Evolutionary conservation across 2,888 invertebrate species (phyloP), one percentile per base, ranked within the genome.

Genomic region (Meghimatium bilineatum): DNA sequence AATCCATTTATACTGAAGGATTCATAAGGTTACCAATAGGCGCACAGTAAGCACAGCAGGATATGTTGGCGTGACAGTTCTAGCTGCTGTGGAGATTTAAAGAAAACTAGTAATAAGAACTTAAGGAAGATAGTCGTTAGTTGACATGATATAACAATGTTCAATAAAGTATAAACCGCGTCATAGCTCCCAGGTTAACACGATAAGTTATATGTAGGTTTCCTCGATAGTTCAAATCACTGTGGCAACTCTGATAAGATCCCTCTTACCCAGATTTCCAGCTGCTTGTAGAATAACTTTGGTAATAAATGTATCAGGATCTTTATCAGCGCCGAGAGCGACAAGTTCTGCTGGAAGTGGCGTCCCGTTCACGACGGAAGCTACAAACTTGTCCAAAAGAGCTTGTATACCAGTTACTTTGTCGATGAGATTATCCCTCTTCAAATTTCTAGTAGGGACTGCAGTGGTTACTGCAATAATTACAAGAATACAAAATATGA

Each of bases 331-430:
- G n/a, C 72, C 72, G 3, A 72, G 29, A n/a, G 72, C 72, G 8
- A 44, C n/a, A 2, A 72, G 44, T 26, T 72, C 72, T 0, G 38
- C n/a, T 29, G 72, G 72, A 17, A 72, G 72, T 1, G 72, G 72
- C 2, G 72, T 72, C 12, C 72, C 72, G 44, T 72, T 72, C 12
- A 72, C 72, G 12, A 72, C 49, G 1, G 72, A 72, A 29, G 72
- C 72, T 29, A 72, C 72, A 29, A n/a, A 72, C 2, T 5, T 72
- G 44, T 72, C 72, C 5, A 72, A 44, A 1, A 44, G 1, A 29
- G n/a, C 72, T n/a, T 72, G 72, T 14, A 72, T 72, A 12, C 14
- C 3, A 2, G 1, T 2, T 12, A n/a, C 14, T 44, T 49, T 72
- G 17, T 72, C 72, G 29, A 72, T 72, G 44, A 72, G 1, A 26